Conservation (phyloP, 2,888 invertebrate genomes). For the Athalia circularis region DNA sequence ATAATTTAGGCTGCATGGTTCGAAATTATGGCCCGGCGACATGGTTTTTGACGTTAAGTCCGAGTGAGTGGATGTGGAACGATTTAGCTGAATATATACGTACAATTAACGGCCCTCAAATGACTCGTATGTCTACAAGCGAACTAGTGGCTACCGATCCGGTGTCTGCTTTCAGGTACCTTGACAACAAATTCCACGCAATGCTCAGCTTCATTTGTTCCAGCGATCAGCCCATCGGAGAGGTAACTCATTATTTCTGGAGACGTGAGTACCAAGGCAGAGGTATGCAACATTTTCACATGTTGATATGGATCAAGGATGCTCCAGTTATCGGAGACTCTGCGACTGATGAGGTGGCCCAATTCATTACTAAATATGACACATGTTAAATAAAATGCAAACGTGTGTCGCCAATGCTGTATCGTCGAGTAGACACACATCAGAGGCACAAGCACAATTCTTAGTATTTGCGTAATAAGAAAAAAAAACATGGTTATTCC, state of each 20-base stretch:
- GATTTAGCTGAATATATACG: conserved; percentile 59
- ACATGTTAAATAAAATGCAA: too few species aligned
- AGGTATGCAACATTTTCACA: conserved; percentile 56
- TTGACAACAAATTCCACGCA: conserved; percentile 63
- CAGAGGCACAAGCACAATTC: conserved; percentile 56
- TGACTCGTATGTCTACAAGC: conserved; percentile 52
- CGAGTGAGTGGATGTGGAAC: conserved; percentile 57
- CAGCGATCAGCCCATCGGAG: conserved; percentile 53
- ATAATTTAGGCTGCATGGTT: conserved; percentile 54
- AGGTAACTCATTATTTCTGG: conserved; percentile 51
- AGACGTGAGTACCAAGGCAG: conserved; percentile 53
- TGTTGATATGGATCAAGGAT: conserved; percentile 58
- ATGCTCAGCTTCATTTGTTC: conserved; percentile 47
- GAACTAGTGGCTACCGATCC: conserved; percentile 63
- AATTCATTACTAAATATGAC: conserved; percentile 53
- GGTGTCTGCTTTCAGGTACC: conserved; percentile 61
- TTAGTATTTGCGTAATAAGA: conserved; percentile 59
- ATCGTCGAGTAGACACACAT: conserved; percentile 53
- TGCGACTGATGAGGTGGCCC: conserved; percentile 52
- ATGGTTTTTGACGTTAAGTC: conserved; percentile 58
- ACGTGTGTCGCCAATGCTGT: conserved; percentile 47
- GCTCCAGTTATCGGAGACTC: conserved; percentile 54
- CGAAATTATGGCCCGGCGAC: conserved; percentile 58
- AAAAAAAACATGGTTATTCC: conserved; percentile 52
- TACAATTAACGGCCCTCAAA: conserved; percentile 44